Percentiles rank a stretch among this genome's conserved stretches.
Conservation (phyloP, 2,888 invertebrate genomes). For the Apomyelois bistriatella region DNA sequence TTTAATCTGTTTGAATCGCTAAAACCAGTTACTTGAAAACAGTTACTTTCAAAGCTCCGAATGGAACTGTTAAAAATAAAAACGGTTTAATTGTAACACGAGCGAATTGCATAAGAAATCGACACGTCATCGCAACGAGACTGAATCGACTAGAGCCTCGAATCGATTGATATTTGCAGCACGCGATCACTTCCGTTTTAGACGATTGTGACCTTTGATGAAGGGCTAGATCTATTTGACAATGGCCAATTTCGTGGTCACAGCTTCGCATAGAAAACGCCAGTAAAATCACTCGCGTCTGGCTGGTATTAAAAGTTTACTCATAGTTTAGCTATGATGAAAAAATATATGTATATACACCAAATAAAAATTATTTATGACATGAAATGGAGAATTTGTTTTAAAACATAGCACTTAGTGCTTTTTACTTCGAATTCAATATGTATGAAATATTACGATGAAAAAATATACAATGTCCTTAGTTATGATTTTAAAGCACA, state of each 20-base stretch:
- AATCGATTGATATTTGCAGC: background rate
- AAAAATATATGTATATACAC: no score
- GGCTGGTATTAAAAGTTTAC: no score
- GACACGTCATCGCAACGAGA: background rate
- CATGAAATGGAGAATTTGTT: no score
- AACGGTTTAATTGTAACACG: background rate
- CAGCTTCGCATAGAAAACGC: background rate
- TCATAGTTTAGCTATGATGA: no score
- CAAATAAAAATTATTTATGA: no score
- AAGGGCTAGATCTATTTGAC: background rate
- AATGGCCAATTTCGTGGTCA: background rate
- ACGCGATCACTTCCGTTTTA: slow-evolving; percentile 8
- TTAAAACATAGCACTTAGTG: no score
- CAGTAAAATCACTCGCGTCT: background rate
- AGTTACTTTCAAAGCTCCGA: background rate
- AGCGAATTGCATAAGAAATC: slow-evolving; percentile 15
- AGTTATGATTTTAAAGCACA: no score
- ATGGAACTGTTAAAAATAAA: background rate
- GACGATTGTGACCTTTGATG: background rate
- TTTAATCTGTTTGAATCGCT: no score
- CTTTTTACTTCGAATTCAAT: no score
- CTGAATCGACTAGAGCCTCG: slow-evolving; percentile 6
- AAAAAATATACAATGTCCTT: no score
- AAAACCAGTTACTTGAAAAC: background rate
- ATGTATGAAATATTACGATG: no score